Base-by-base conservation (phyloP, 2,888 invertebrate genomes). In the Drosophila mettleri region DNA sequence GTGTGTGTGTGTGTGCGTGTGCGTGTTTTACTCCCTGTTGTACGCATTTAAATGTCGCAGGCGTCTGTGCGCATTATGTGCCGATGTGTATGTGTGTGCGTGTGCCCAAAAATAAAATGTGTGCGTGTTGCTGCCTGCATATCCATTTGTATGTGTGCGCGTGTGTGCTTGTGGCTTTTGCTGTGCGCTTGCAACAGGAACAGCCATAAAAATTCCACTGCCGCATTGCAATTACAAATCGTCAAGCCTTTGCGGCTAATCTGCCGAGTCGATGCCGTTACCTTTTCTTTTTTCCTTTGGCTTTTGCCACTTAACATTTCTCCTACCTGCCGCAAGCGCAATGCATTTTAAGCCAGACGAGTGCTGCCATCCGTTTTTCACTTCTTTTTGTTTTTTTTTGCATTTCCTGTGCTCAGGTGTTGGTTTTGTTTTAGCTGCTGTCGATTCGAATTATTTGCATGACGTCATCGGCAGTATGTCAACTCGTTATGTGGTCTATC, bases 51-150 rank as follows among this genome's bases (percentile, higher is more conserved):
- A 77, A 77, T 77, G 78, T 71, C 77, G 75, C 74, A 74, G 74
- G 60, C 41, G 51, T 73, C 62, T 59, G 75, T 63, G 59, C 67
- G 53, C 39, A 46, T 38, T 49, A 16, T 57, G 24, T 36, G 10
- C 58, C 9, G n/a, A 3, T 14, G 18, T 31, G 20, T 45, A 16
- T 29, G 57, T 57, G 43, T 64, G 53, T 53, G 74, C 74, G 63
- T 70, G 63, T 70, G 69, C 77, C 85, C 83, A 84, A 83, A 83
- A 83, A 83, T 83, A 83, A 86, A 83, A 74, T 85, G 65, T 61
- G 69, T 75, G 67, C 64, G 69, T 62, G 67, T 62, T 57, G 60
- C 39, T 54, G 34, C 53, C 58, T 57, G 46, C 41, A 31, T 3
- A 33, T 33, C n/a, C 6, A 24, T 39, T 43, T 60, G 59, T 57